Evolutionary conservation across 2,888 invertebrate genomes (phyloP), one percentile per base, ranked within the genome.

Genomic region (Leptopilina myrica): DNA sequence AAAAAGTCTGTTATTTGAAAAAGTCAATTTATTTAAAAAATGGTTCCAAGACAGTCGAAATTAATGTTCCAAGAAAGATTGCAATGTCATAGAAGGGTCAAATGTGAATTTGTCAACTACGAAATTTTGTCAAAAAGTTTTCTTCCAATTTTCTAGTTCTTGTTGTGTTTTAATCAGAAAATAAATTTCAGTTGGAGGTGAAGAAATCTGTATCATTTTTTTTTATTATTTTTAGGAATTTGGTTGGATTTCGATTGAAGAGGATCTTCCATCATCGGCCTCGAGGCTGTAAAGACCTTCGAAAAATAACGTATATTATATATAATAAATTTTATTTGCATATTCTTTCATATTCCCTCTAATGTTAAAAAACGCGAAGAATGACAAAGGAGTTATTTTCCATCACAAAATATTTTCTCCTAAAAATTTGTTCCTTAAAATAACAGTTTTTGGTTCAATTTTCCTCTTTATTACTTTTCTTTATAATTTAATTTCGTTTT

Each of bases 201-300:
- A 73, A 73, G 73, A 73, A 73, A 73, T 73, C 73, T 59, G 40
- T 73, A 53, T 56, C 33, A 59, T 73, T n/a, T 73, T 73, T 33
- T 73, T 59, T 56, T 49, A 49, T 46, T 46, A 46, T 46, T 20
- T 20, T 1, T 46, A 43, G 43, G 53, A 53, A 11, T 56, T 73
- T 73, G 40, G 56, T 73, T 73, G 73, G 56, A 15, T 66, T 46
- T 26, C n/a, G 40, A 33, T 73, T 73, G 56, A 40, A 73, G 73
- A 73, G 73, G 73, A 40, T 73, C 73, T 73, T 73, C 73, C 73
- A 73, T 56, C 40, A 73, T 73, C 73, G 73, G 73, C 73, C 33
- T 73, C 73, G 73, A 73, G 73, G 73, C 56, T 73, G 73, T 56
- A 73, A 59, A 73, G 73, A 73, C 40, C 73, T 73, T 73, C 7